A percentile compares a stretch with the other conserved stretches of the same genome.
Evolutionary conservation across 2,888 invertebrate genomes (phyloP).

Genomic region (Resseliella maxima): DNA sequence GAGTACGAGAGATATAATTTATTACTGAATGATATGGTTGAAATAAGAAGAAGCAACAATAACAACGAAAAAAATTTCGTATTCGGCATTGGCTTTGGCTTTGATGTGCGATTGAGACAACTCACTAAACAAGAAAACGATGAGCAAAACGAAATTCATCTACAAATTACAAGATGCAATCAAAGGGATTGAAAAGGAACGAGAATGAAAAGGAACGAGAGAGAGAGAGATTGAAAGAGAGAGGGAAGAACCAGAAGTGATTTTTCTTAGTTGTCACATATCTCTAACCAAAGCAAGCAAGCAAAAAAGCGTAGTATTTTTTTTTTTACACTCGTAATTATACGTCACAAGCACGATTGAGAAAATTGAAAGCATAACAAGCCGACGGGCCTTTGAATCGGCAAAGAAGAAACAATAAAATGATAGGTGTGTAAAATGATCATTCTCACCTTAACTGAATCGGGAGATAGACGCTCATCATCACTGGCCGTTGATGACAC

Average conservation of each 20-base stretch:
- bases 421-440: background rate
- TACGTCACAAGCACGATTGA: slow-evolving; percentile 64
- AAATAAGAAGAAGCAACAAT: background rate
- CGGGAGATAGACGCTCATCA: slow-evolving; percentile 67
- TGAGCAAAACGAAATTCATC: slow-evolving; percentile 15
- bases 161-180: slow-evolving; percentile 27
- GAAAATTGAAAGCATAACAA: slow-evolving; percentile 23
- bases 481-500: slow-evolving; percentile 66
- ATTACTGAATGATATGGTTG: slow-evolving; percentile 50
- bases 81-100: background rate
- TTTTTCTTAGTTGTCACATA: slow-evolving; percentile 16
- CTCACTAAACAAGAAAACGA: background rate
- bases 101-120: slow-evolving; percentile 53
- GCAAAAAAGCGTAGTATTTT: background rate
- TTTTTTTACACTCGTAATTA: slow-evolving; percentile 31
- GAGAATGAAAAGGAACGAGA: background rate
- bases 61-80: no score
- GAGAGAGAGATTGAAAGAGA: background rate
- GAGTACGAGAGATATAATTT: slow-evolving; percentile 50
- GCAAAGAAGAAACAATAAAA: background rate
- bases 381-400: background rate
- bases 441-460: slow-evolving; percentile 66
- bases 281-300: background rate
- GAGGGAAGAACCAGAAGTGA: slow-evolving; percentile 24
- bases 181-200: background rate